Evolutionary conservation across 2,113 vertebrate species (phyloP), one percentile per base, ranked within the genome.

Genomic region (Galeopterus variegatus): DNA sequence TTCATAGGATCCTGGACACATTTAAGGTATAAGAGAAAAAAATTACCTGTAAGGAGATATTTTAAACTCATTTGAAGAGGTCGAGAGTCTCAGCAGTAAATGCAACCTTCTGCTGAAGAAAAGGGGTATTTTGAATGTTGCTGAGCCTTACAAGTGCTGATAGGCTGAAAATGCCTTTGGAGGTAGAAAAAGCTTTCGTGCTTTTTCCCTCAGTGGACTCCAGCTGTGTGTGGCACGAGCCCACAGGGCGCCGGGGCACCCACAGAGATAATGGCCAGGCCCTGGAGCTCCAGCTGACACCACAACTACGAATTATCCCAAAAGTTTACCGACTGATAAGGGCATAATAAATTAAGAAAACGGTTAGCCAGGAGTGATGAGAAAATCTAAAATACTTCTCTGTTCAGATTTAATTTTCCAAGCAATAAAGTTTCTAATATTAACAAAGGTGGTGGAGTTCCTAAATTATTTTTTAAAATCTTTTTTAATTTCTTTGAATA

Each of bases 351-450:
- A 97, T 97, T 90, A 96, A 95, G 95, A 86, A 96, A 94, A 95
- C 2, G 1, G 90, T 97, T 96, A 95, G 84, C 76, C 54, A 96
- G 28, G 52, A 97, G 83, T 96, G 95, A 94, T 77, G 95, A 90
- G 94, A 95, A 85, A 80, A 90, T 95, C 83, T 97, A 88, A 96
- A 97, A 92, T 83, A 97, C 72, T 97, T 95, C 48, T 80, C 79
- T 90, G 23, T 90, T 97, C 94, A 93, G 60, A 90, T 93, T 98
- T 98, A 97, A 96, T 97, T 97, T 97, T 97, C 95, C 76, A 96
- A 98, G 95, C 90, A 96, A 96, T 96, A 93, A 97, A 95, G 76
- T 94, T 94, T 87, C 93, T 97, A 94, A 95, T 95, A 97, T 88
- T 96, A 97, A 96, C 89, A 93, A 97, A 96, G 87, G 72, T 91